Percentiles rank a stretch among this genome's conserved stretches.
These are phyloP conservation scores for Exocentrus adspersus DNA, from an alignment of 2,888 invertebrate species.

Conservation along the genomic window DNA sequence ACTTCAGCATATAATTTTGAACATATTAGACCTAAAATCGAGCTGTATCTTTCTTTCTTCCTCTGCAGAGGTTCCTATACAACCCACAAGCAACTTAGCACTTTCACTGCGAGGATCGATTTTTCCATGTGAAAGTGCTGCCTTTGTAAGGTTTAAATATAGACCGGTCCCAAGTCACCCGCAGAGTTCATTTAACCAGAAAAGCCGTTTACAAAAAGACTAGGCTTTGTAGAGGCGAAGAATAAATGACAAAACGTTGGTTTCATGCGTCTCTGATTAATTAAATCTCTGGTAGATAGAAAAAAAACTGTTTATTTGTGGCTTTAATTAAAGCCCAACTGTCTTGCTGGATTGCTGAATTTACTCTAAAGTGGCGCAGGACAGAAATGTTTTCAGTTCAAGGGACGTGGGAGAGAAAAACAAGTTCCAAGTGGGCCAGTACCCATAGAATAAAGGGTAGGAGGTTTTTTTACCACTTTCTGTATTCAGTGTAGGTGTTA, in stretches of 20 bases:
- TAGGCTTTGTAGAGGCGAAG: background rate
- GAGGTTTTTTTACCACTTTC: too few relatives aligned
- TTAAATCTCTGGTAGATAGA: background rate
- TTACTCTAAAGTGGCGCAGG: too few relatives aligned
- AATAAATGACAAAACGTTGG: background rate
- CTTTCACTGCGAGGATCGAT: slow-evolving; percentile 6
- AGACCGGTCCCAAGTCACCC: background rate
- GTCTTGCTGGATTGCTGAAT: too few relatives aligned
- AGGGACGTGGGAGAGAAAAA: too few relatives aligned
- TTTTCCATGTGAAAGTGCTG: background rate
- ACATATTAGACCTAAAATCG: background rate
- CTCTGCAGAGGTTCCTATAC: background rate
- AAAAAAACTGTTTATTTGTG: too few relatives aligned
- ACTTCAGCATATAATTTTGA: background rate
- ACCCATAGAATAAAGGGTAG: too few relatives aligned
- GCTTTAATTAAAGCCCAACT: too few relatives aligned
- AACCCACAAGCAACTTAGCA: background rate
- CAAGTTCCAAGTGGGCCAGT: too few relatives aligned
- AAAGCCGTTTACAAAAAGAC: slow-evolving; percentile 1
- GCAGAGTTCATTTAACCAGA: slow-evolving; percentile 3
- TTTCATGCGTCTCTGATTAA: background rate
- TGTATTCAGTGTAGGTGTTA: too few relatives aligned
- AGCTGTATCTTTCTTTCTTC: background rate
- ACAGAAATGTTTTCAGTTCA: too few relatives aligned
- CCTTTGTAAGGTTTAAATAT: slow-evolving; percentile 2